Evolutionary conservation across 2,797 vertebrate species (phyloP), one percentile per base, ranked within the genome.

Genomic region (Salmo trutta): DNA sequence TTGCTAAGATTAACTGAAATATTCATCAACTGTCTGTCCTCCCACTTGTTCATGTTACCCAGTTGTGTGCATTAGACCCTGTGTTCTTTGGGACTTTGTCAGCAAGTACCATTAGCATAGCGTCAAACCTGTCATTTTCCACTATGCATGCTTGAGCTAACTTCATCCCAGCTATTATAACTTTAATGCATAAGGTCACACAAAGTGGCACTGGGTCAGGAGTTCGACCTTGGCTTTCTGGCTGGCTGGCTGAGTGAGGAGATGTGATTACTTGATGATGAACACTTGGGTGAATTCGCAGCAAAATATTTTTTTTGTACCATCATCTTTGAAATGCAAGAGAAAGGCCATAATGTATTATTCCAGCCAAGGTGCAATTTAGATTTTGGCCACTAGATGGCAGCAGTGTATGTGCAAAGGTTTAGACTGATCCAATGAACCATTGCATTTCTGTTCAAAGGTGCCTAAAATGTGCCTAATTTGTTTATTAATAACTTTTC

Each of bases 81-180:
- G 3, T 65, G 76, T 64, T 66, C 73, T 71, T 33, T 29, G 66
- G 65, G 10, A 56, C 33, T 14, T 24, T 19, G 16, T 56, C 53
- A 77, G 69, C 27, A 47, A 75, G 21, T 54, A 31, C 76, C 64
- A 73, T 77, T 70, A 77, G 68, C 41, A 59, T 47, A 53, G 62
- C 65, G 33, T 70, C 66, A 73, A 51, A 74, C 53, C 17, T 77
- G 79, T 77, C 79, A 74, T 80, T 77, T 77, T 47, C 15, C 21
- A 27, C 36, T 71, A 19, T 65, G 75, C 6, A 62, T 17, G 75
- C 64, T 47, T 19, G 3, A 70, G 75, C 64, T 64, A 69, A 73
- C 64, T 33, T 69, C 64, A 62, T 21, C 29, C 51, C 66, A 66
- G 62, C 21, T 52, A 52, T 71, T 52, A 52, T 71, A 71, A 21